Evolutionary conservation across 2,113 vertebrate species (phyloP).

Genomic region (Antechinus stuartii): DNA sequence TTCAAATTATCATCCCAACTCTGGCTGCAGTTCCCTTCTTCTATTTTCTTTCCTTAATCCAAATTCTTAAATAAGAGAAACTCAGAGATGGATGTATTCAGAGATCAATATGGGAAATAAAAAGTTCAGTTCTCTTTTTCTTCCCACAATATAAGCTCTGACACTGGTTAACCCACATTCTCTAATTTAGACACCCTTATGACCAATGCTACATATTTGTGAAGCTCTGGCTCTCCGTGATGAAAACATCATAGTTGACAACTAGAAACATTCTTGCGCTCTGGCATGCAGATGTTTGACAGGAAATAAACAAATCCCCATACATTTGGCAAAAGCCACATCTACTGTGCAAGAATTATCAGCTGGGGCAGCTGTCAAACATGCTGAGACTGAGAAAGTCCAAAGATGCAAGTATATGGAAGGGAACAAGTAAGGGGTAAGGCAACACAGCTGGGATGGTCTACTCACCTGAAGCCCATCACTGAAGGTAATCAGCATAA

Average conservation of each 20-base stretch:
- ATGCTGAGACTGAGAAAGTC: background rate
- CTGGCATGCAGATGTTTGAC: slow-evolving; percentile 2
- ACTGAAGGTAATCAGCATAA: background rate
- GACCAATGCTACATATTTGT: background rate
- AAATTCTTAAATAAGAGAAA: background rate
- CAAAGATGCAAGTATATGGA: background rate
- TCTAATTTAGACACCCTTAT: background rate
- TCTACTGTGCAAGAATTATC: slow-evolving; percentile 1
- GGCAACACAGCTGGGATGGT: background rate
- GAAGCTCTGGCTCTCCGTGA: background rate
- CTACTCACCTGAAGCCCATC: background rate
- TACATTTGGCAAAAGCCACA: background rate
- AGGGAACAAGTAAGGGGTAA: background rate
- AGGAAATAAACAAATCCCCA: background rate
- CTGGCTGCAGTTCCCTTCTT: background rate
- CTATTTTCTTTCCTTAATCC: background rate
- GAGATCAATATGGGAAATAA: background rate
- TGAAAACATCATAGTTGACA: background rate
- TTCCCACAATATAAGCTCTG: background rate
- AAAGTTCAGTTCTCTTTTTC: background rate
- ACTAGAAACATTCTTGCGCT: background rate
- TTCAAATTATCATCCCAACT: background rate
- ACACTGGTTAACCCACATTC: background rate
- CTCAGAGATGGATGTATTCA: background rate
- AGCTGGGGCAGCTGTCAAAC: background rate